Conservation (phyloP, 53 echinoderm and acorn worm species). For the Holothuria scabra region DNA sequence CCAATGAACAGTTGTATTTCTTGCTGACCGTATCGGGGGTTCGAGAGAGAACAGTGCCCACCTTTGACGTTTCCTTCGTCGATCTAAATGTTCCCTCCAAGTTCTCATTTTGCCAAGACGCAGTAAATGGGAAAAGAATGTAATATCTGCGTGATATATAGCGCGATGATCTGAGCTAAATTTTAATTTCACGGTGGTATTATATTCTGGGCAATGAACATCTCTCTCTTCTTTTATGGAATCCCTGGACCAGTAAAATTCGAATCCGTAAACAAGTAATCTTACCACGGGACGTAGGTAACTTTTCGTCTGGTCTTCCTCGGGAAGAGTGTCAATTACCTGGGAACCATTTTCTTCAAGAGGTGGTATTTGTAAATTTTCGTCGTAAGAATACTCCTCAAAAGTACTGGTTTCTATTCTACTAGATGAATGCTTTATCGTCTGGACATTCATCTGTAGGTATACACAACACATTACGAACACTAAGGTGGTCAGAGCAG, state of each 20-base stretch:
- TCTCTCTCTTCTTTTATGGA: constrained; percentile 44
- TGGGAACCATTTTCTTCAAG: not conserved
- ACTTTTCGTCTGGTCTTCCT: not conserved
- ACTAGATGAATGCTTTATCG: not conserved
- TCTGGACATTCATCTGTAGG: not conserved
- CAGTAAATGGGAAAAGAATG: constrained; percentile 41
- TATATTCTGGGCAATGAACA: not conserved
- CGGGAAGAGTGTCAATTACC: too few species aligned
- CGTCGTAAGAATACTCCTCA: not conserved
- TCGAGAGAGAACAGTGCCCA: constrained; percentile 44
- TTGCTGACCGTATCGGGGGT: constrained; percentile 45
- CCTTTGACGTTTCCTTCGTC: constrained; percentile 11
- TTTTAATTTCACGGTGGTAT: constrained; percentile 22
- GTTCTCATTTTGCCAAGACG: constrained; percentile 12
- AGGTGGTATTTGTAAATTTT: not conserved
- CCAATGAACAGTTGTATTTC: constrained; percentile 24
- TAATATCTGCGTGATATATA: constrained; percentile 37
- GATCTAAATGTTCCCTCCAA: constrained; percentile 28
- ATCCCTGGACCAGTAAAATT: constrained; percentile 30
- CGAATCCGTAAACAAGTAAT: constrained; percentile 31
- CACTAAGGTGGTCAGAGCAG: not conserved
- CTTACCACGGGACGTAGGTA: not conserved
- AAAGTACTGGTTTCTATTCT: not conserved
- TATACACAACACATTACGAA: not conserved
- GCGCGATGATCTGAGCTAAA: constrained; percentile 43